Percentiles rank a stretch among this genome's conserved stretches.
Evolutionary conservation across 2,888 invertebrate species (phyloP).

Genomic region (Watsonalla cultraria): DNA sequence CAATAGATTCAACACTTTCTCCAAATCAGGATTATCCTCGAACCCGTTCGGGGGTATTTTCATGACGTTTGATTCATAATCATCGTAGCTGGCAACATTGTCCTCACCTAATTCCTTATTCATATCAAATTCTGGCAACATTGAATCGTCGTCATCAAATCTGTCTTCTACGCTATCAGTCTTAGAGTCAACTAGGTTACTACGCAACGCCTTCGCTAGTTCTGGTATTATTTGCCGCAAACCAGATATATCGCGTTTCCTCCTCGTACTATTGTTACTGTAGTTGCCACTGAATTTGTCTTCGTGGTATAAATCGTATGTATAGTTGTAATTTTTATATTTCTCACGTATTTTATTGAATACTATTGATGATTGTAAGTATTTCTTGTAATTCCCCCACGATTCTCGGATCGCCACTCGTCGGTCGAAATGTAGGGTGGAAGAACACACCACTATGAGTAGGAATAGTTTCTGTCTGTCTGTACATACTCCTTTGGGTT

Average conservation of each 20-base stretch:
- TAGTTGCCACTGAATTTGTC: constrained; percentile 17
- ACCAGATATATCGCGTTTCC: constrained; percentile 47
- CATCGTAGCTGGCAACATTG: constrained; percentile 39
- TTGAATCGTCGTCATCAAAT: constrained; percentile 47
- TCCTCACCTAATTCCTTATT: constrained; percentile 52
- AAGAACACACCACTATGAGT: constrained; percentile 87
- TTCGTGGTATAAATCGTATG: constrained; percentile 46
- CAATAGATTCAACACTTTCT: constrained; percentile 42
- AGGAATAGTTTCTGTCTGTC: constrained; percentile 70
- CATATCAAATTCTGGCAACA: constrained; percentile 66
- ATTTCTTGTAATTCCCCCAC: constrained; percentile 80
- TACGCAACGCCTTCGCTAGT: constrained; percentile 53
- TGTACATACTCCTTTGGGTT: constrained; percentile 79
- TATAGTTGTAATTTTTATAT: constrained; percentile 60
- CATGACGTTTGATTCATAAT: constrained; percentile 65
- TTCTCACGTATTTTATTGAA: constrained; percentile 42
- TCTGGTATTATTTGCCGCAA: constrained; percentile 52
- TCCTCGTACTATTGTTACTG: constrained; percentile 27
- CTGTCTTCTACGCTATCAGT: constrained; percentile 48
- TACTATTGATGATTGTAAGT: constrained; percentile 41
- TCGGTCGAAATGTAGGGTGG: constrained; percentile 82
- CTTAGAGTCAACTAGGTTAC: constrained; percentile 36
- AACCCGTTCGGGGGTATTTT: constrained; percentile 64
- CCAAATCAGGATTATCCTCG: constrained; percentile 47
- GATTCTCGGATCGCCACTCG: constrained; percentile 84